These are phyloP conservation scores for Andrena camellia DNA, from an alignment of 2,888 invertebrate genomes.

Conservation along the genomic window DNA sequence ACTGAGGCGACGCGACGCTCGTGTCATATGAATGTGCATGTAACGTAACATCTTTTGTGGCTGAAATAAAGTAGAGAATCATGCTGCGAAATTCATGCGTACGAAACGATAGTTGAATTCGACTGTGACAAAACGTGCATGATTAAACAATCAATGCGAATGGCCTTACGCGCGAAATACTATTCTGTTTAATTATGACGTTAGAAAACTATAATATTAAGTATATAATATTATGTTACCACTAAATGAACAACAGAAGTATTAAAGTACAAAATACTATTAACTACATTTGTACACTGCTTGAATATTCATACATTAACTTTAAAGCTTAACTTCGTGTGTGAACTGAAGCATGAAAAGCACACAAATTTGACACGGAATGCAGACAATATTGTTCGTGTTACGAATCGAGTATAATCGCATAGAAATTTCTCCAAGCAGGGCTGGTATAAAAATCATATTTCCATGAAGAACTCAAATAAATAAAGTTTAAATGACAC, in stretches of 20 bases:
- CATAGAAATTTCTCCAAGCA: constrained; percentile 59
- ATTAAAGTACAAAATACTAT: constrained; percentile 78
- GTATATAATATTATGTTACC: constrained; percentile 63
- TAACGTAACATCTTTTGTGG: constrained; percentile 25
- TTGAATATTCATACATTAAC: constrained; percentile 64
- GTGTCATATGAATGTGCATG: constrained; percentile 41
- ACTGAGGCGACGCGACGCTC: constrained; percentile 57
- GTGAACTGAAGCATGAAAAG: constrained; percentile 11
- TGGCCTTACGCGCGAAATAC: constrained; percentile 30
- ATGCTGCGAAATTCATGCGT: constrained; percentile 42
- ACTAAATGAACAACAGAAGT: constrained; percentile 66
- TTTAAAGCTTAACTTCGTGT: constrained; percentile 47
- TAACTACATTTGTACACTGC: constrained; percentile 79
- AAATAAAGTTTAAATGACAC: constrained; percentile 71
- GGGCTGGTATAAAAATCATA: constrained; percentile 64
- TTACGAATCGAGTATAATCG: constrained; percentile 9
- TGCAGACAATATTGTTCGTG: constrained; percentile 7
- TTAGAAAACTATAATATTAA: constrained; percentile 64
- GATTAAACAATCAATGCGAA: constrained; percentile 36
- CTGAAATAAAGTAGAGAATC: constrained; percentile 36
- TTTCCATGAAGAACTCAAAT: constrained; percentile 63
- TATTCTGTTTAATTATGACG: constrained; percentile 42
- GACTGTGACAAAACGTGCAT: constrained; percentile 51
- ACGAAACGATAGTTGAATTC: constrained; percentile 41
- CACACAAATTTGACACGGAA: not conserved